These are phyloP conservation scores for Microcebus ravelobensis DNA, from an alignment of 2,113 vertebrate species.

Conservation along the genomic window DNA sequence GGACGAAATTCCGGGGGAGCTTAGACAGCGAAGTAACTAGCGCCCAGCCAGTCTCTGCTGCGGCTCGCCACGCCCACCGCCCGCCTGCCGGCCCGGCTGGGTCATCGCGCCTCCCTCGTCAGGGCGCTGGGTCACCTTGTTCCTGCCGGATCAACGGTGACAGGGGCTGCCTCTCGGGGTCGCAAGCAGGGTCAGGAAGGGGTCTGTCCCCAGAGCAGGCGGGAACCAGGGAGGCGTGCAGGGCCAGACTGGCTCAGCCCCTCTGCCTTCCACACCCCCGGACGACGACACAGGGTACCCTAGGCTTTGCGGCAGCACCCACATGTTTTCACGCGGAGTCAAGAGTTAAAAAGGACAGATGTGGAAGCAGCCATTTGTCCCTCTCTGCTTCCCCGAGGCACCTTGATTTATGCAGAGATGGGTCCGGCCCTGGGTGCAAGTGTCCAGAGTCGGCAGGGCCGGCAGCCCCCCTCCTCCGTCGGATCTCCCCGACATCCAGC, in stretches of 20 bases:
- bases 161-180: neutral
- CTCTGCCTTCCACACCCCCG: accelerated
- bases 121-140: neutral
- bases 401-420: neutral
- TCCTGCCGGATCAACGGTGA: too few relatives aligned
- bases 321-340: accelerated
- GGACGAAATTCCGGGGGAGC: neutral
- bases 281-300: neutral
- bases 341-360: neutral
- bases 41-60: neutral
- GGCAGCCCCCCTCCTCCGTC: accelerated
- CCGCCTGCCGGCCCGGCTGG: neutral
- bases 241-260: accelerated
- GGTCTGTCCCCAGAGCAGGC: neutral
- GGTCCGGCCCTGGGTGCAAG: neutral
- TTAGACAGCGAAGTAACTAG: slow-evolving; percentile 30
- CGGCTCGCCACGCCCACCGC: accelerated
- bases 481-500: neutral
- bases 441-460: neutral
- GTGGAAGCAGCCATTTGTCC: neutral
- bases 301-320: neutral
- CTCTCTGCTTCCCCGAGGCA: neutral
- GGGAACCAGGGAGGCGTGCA: neutral
- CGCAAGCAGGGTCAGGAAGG: neutral
- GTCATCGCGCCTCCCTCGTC: neutral